phyloP scores from a whole-genome alignment of 2,797 vertebrate species.

The Chiroxiphia lanceolata region DNA sequence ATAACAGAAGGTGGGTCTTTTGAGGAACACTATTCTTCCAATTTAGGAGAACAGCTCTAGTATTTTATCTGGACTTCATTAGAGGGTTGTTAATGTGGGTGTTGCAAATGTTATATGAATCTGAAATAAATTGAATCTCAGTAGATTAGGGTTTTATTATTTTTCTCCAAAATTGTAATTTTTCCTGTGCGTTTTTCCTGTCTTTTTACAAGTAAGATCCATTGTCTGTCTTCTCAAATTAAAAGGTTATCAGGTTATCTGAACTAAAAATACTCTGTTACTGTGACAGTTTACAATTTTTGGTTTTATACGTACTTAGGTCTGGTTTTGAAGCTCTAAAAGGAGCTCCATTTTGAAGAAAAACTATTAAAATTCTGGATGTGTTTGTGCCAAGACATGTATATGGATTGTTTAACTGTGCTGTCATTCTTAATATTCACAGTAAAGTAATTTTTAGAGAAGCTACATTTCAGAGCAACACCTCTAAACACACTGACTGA shows the following conservation, averaged over 20 bases:
- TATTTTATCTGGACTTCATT: neutral
- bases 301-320: constrained; percentile 53
- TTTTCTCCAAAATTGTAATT: constrained; percentile 33
- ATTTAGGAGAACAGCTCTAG: constrained; percentile 7
- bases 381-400: constrained; percentile 88
- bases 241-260: constrained; percentile 3
- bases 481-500: constrained; percentile 86
- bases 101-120: neutral
- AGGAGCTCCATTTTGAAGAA: constrained; percentile 73
- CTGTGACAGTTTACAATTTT: neutral
- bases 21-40: neutral
- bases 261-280: constrained; percentile 19
- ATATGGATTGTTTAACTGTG: constrained; percentile 90
- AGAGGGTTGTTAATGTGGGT: constrained; percentile 28
- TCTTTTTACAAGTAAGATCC: constrained; percentile 2
- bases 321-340: constrained; percentile 53
- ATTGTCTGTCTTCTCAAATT: neutral
- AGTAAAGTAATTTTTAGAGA: constrained; percentile 86
- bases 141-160: neutral
- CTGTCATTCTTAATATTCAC: constrained; percentile 98
- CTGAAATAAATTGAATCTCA: constrained; percentile 23
- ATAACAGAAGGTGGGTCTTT: constrained; percentile 14
- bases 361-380: constrained; percentile 88
- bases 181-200: neutral
- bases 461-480: constrained; percentile 86